These are phyloP conservation scores for Sturmia bella DNA, from an alignment of 2,888 invertebrate genomes.

Conservation along the genomic window DNA sequence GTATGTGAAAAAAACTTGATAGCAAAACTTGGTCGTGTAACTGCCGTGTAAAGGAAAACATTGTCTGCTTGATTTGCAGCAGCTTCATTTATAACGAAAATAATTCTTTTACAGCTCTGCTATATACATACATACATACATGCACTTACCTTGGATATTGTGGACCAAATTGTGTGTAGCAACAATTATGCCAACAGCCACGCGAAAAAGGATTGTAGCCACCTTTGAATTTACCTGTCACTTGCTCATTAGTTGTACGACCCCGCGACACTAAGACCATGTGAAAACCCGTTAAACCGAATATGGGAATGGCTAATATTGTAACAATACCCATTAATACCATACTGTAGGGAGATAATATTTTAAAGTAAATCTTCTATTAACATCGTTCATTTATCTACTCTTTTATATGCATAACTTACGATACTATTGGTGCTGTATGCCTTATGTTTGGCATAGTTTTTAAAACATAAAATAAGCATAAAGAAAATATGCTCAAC, in stretches of 20 bases:
- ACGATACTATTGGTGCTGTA: conserved; percentile 92
- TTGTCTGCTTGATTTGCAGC: no score
- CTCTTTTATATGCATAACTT: conserved; percentile 85
- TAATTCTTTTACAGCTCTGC: no score
- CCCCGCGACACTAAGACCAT: conserved; percentile 97
- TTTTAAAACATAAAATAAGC: conserved; percentile 94
- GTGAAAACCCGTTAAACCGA: conserved; percentile 98
- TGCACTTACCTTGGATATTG: conserved; percentile 94
- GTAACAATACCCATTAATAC: conserved; percentile 95
- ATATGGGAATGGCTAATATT: conserved; percentile 96
- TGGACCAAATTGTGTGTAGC: conserved; percentile 97
- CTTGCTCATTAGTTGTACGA: conserved; percentile 99
- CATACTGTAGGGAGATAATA: conserved; percentile 84
- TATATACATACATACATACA: no score
- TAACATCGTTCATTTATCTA: neutral
- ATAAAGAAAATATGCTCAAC: conserved; percentile 97
- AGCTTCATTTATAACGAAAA: no score
- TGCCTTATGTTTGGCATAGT: conserved; percentile 91
- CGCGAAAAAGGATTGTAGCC: conserved; percentile 99
- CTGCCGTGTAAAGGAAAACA: no score
- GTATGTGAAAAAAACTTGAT: no score
- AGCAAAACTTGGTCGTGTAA: no score
- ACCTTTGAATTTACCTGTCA: conserved; percentile 99
- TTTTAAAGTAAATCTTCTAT: neutral
- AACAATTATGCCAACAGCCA: conserved; percentile 97